A percentile compares a stretch with the other conserved stretches of the same genome.
phyloP scores from a whole-genome alignment of 2,113 vertebrate genomes.

The Dipodomys spectabilis region DNA sequence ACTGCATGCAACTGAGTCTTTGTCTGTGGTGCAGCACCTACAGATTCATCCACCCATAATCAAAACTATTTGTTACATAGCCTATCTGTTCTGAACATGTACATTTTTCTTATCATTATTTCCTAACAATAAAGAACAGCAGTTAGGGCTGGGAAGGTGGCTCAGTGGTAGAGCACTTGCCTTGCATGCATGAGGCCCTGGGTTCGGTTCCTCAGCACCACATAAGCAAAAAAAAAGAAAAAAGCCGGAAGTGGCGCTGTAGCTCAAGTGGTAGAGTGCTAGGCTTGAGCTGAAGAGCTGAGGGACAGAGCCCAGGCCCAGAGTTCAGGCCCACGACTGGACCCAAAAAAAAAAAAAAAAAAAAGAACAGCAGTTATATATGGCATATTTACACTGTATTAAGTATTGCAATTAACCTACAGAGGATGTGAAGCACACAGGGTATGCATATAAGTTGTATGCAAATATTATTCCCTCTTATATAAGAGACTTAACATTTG shows the following conservation, averaged over 20 bases:
- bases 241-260: too few relatives aligned
- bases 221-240: too few relatives aligned
- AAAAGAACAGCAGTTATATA: neutral
- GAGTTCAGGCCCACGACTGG: too few relatives aligned
- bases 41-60: neutral
- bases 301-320: too few relatives aligned
- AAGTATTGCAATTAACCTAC: neutral
- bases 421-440: neutral
- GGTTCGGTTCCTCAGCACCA: too few relatives aligned
- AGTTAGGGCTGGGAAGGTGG: too few relatives aligned
- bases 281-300: too few relatives aligned
- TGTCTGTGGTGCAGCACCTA: neutral
- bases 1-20: neutral
- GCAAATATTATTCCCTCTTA: neutral
- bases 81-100: neutral
- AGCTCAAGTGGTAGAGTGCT: too few relatives aligned
- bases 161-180: too few relatives aligned
- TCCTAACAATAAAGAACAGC: neutral
- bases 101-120: neutral
- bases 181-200: too few relatives aligned
- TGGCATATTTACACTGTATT: too few relatives aligned
- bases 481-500: neutral
- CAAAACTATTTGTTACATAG: neutral
- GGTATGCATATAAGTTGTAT: neutral
- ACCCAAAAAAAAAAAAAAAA: too few relatives aligned